A percentile compares a stretch with the other conserved stretches of the same genome.
phyloP scores from a whole-genome alignment of 2,888 invertebrate species.

The Nemotelus pantherinus region DNA sequence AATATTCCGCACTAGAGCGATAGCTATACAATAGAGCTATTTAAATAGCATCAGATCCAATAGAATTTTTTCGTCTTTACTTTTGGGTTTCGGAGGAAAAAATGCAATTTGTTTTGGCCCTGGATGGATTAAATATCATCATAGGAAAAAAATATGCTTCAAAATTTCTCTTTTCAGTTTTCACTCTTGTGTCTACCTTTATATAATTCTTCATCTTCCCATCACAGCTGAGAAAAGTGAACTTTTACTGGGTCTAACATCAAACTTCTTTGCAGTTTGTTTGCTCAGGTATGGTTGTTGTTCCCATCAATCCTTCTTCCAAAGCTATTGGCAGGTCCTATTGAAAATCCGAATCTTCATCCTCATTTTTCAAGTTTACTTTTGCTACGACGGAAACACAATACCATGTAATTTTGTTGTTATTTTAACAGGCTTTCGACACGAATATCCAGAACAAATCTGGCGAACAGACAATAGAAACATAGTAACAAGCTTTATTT shows the following conservation, averaged over 20 bases:
- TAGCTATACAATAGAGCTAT: neutral
- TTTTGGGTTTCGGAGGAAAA: neutral
- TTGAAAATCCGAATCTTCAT: neutral
- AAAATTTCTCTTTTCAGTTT: too few species aligned
- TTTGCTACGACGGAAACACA: neutral
- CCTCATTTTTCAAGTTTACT: neutral
- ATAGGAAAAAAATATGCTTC: too few species aligned
- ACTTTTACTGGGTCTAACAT: too few species aligned
- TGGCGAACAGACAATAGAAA: neutral
- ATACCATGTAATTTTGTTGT: neutral
- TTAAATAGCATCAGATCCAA: neutral
- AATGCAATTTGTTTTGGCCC: neutral
- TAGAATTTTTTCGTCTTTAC: too few species aligned
- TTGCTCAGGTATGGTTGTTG: too few species aligned
- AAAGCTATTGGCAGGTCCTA: neutral
- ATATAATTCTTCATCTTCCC: too few species aligned
- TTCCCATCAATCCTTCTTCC: neutral
- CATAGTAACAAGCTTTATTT: neutral
- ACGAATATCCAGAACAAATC: neutral
- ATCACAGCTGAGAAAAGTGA: too few species aligned
- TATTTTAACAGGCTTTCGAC: neutral
- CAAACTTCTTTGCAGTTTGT: too few species aligned
- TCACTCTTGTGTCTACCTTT: too few species aligned
- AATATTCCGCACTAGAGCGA: neutral
- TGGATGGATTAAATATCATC: neutral